phyloP scores from a whole-genome alignment of 1,140 invertebrate species.

The Drosophila lowei region DNA sequence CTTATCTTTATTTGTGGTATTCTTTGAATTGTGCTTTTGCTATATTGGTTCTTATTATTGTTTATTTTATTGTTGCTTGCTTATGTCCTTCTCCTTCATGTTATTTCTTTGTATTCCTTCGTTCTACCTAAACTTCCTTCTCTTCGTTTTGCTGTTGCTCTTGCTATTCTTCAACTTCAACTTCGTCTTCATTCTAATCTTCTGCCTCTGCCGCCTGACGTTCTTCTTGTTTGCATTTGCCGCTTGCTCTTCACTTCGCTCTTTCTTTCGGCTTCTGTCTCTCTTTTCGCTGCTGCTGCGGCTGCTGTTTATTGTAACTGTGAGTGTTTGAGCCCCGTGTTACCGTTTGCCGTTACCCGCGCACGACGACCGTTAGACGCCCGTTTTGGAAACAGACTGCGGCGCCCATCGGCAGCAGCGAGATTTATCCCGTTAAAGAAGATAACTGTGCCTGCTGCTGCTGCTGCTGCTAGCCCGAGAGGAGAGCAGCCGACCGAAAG shows the following conservation, averaged over 20 bases:
- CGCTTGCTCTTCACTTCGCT: slow-evolving; percentile 6
- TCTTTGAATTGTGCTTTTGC: slow-evolving; percentile 4
- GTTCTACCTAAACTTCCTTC: neutral
- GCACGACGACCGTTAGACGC: slow-evolving; percentile 79
- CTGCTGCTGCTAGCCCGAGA: slow-evolving; percentile 13
- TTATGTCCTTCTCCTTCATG: neutral
- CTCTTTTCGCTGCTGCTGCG: slow-evolving; percentile 14
- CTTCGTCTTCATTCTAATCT: slow-evolving; percentile 16
- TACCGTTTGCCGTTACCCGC: slow-evolving; percentile 43
- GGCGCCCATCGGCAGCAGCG: slow-evolving; percentile 56
- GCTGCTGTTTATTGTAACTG: slow-evolving; percentile 10
- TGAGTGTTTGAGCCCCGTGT: neutral
- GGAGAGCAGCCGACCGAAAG: slow-evolving; percentile 17
- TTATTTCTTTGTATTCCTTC: slow-evolving; percentile 6
- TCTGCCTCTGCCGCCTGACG: slow-evolving; percentile 37
- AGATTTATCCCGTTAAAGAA: slow-evolving; percentile 74
- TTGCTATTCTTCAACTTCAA: slow-evolving; percentile 21
- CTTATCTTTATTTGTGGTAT: neutral
- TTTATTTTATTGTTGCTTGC: neutral
- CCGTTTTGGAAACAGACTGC: slow-evolving; percentile 80
- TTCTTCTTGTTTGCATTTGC: slow-evolving; percentile 14
- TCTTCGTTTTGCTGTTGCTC: slow-evolving; percentile 11
- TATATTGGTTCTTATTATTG: slow-evolving; percentile 3
- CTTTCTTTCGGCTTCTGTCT: slow-evolving; percentile 6
- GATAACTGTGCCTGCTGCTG: slow-evolving; percentile 51